Percentiles rank a stretch among this genome's conserved stretches.
Conservation (phyloP, 1,140 invertebrate genomes). For the Cotesia chilonis region DNA sequence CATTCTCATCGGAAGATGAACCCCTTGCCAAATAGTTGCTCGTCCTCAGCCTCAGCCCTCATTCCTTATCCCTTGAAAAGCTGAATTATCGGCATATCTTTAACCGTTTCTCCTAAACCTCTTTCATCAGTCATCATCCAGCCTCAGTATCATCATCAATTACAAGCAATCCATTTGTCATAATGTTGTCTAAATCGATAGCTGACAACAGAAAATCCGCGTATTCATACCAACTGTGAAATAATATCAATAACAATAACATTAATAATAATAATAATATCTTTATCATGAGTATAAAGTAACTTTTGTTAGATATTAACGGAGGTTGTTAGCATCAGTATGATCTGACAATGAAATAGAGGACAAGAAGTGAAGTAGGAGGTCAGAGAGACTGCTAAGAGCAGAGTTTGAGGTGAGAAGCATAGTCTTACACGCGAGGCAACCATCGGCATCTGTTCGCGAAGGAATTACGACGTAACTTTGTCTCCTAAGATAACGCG, state of each 20-base stretch:
- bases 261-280: too few species aligned
- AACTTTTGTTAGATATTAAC: too few species aligned
- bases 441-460: conserved; percentile 64
- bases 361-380: conserved; percentile 7
- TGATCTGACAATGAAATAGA: too few species aligned
- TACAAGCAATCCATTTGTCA: not conserved
- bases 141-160: not conserved
- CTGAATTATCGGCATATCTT: conserved; percentile 40
- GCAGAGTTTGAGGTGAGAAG: conserved; percentile 5
- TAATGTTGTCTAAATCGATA: not conserved
- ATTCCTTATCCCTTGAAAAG: conserved; percentile 1
- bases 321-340: too few species aligned
- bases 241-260: not conserved
- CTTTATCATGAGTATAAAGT: not conserved
- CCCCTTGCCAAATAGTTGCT: conserved; percentile 50
- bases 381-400: conserved; percentile 1
- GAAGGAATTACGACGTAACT: conserved; percentile 66
- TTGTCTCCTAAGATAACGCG: conserved; percentile 63
- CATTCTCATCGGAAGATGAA: conserved; percentile 54
- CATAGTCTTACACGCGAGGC: conserved; percentile 52
- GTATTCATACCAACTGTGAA: not conserved
- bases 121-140: conserved; percentile 8
- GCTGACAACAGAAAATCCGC: not conserved
- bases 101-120: conserved; percentile 21
- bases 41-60: conserved; percentile 40